phyloP scores from a whole-genome alignment of 2,797 vertebrate species.

The Sebastes trivittatus region DNA sequence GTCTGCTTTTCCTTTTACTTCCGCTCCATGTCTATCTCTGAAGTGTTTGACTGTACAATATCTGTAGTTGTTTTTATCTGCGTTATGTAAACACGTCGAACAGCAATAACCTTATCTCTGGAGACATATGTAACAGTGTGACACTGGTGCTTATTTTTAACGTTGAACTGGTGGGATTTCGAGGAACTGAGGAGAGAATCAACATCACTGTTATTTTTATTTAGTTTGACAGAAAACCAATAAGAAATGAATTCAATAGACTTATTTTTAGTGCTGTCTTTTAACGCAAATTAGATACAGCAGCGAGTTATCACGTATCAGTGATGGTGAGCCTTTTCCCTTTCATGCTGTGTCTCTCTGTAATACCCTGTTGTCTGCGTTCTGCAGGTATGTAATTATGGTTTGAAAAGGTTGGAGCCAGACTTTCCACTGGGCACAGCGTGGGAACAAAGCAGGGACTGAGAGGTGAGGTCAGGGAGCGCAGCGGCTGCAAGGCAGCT shows the following conservation, averaged over 20 bases:
- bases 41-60: not conserved
- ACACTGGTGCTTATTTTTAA: not conserved
- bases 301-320: slow-evolving; percentile 28
- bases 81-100: not conserved
- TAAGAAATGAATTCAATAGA: not conserved
- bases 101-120: not conserved
- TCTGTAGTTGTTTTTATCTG: not conserved
- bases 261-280: slow-evolving; percentile 3
- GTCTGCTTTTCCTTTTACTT: not conserved
- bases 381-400: slow-evolving; percentile 81
- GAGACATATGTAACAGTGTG: not conserved
- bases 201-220: not conserved
- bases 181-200: not conserved
- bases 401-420: slow-evolving; percentile 79
- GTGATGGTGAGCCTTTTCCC: slow-evolving; percentile 13
- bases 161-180: not conserved
- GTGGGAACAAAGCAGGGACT: slow-evolving; percentile 71
- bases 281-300: slow-evolving; percentile 18
- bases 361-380: slow-evolving; percentile 69
- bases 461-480: slow-evolving; percentile 58
- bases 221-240: not conserved
- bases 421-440: slow-evolving; percentile 73
- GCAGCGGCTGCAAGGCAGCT: slow-evolving; percentile 2
- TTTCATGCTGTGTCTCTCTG: slow-evolving; percentile 49
- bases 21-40: not conserved